phyloP scores from a whole-genome alignment of 1,140 invertebrate genomes.

The Drosophila sechellia region DNA sequence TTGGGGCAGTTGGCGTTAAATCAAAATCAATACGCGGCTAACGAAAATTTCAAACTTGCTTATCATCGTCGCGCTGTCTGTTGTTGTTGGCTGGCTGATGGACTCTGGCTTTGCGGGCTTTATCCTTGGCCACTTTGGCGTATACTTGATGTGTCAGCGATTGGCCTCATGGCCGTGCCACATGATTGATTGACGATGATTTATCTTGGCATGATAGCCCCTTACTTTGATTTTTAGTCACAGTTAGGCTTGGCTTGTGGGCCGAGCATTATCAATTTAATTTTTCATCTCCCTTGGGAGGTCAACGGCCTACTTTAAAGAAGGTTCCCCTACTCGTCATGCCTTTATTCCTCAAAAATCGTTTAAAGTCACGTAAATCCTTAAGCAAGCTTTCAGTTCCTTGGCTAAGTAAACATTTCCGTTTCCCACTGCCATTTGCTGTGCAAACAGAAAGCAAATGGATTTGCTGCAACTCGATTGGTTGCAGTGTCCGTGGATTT shows the following conservation, averaged over 20 bases:
- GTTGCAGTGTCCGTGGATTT: conserved; percentile 29
- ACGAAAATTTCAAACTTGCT: conserved; percentile 62
- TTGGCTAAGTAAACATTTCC: conserved; percentile 56
- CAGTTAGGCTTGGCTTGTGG: conserved; percentile 1
- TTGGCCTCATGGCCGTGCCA: conserved; percentile 39
- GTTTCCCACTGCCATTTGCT: conserved; percentile 33
- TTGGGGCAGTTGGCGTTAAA: conserved; percentile 25
- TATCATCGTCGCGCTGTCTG: conserved; percentile 30
- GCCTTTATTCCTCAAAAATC: not conserved
- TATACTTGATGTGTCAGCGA: conserved; percentile 63
- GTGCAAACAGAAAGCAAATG: conserved; percentile 24
- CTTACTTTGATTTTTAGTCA: conserved; percentile 70
- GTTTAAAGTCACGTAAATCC: conserved; percentile 8
- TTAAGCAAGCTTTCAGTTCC: conserved; percentile 1
- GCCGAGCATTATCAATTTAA: conserved; percentile 13
- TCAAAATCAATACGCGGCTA: conserved; percentile 67
- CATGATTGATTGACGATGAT: conserved; percentile 69
- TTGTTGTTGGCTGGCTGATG: conserved; percentile 13
- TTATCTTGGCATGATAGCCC: conserved; percentile 50
- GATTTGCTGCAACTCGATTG: conserved; percentile 30
- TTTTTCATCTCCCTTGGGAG: conserved; percentile 6
- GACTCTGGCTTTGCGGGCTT: conserved; percentile 31
- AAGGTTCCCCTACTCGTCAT: not conserved
- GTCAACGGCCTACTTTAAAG: conserved; percentile 12
- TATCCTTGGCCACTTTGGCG: conserved; percentile 53